Base-by-base conservation (phyloP, 92 coral and sea anemone species). In the Parazoanthus swiftii region DNA sequence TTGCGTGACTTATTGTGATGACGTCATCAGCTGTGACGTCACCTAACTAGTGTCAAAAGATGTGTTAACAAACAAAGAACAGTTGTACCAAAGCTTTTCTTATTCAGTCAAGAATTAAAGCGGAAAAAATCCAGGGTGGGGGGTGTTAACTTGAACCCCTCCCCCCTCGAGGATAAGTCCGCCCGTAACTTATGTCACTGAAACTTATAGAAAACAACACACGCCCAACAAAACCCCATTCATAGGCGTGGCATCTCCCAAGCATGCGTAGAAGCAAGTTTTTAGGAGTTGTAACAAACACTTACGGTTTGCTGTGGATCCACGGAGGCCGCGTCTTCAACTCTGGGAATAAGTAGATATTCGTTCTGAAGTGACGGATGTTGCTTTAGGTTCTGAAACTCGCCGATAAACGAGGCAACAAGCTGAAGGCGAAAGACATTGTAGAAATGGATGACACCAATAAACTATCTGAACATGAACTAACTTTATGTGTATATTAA, bases 301-400 rank as follows among this genome's bases (percentile, higher is more conserved):
- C 93, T 92, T 89, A 97, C 99, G 88, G 90, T 74, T 25, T 94
- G 85, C 87, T 97, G 99, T 16, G 95, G 93, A 75, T 97, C 98
- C 8, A 91, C 86, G 10, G 86, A 83, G 42, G 59, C 75, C 46
- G 90, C 88, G 75, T 92, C 94, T 10, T 88, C 91, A 37, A 90
- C 86, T 14, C 85, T 85, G 9, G 99, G 99, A 63, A 95, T 95
- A 7, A 97, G 85, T 75, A 97, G 86, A 59, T 91, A 94, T 89
- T 91, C 93, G 48, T 92, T 93, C 23, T 94, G 91, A 42, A 97
- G 93, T 8, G 96, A 93, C 33, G 95, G 93, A 51, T 95, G 94
- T 86, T 97, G 99, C 74, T 92, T 92, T 88, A 94, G 95, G 50
- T 96, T 83, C 75, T 92, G 97, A 77, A 97, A 97, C 90, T 92